Percentiles rank a stretch among this genome's conserved stretches.
Evolutionary conservation across 2,113 vertebrate species (phyloP).

Genomic region (Nothocercus julius): DNA sequence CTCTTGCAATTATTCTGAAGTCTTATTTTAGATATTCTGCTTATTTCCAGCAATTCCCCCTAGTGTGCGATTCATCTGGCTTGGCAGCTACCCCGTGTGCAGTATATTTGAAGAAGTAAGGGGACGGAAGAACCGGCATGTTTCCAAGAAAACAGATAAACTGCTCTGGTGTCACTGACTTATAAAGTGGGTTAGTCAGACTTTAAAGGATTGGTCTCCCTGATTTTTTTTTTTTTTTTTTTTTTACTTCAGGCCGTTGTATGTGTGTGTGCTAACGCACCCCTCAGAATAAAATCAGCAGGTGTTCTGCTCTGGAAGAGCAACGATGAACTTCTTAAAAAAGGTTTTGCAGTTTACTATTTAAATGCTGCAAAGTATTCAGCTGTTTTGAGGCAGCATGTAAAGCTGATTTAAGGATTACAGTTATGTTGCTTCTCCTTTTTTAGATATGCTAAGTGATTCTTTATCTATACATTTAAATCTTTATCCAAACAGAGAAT

Average conservation of each 20-base stretch:
- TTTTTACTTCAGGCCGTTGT: background rate
- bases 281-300: background rate
- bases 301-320: background rate
- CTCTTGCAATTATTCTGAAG: background rate
- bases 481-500: constrained; percentile 3
- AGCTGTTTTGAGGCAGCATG: background rate
- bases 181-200: constrained; percentile 34
- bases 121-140: constrained; percentile 33
- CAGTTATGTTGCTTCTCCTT: constrained; percentile 25
- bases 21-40: constrained; percentile 16
- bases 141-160: constrained; percentile 67
- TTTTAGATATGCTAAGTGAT: constrained; percentile 47
- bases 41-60: constrained; percentile 44
- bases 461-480: constrained; percentile 40
- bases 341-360: background rate
- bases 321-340: background rate
- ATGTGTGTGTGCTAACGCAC: background rate
- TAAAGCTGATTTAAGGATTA: constrained; percentile 66
- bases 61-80: background rate
- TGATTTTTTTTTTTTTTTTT: constrained; percentile 10
- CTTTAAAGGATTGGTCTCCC: background rate
- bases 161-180: constrained; percentile 34
- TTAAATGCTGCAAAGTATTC: background rate
- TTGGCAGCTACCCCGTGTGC: constrained; percentile 23
- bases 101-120: constrained; percentile 41